phyloP scores from a whole-genome alignment of 1,140 invertebrate genomes.

The Delia radicum region DNA sequence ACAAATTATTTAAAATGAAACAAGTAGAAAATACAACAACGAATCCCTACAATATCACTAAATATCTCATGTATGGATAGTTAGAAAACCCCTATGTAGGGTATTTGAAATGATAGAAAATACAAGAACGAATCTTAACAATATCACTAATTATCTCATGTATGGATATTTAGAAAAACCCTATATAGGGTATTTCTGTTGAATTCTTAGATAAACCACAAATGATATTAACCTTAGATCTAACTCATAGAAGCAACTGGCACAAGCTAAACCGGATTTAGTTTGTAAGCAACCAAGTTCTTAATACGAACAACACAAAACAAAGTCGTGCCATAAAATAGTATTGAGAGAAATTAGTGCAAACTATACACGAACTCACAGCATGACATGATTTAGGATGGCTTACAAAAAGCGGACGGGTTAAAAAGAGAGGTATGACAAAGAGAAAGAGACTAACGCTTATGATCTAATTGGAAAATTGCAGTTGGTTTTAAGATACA shows the following conservation, averaged over 20 bases:
- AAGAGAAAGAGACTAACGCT: not conserved
- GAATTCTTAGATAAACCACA: constrained; percentile 9
- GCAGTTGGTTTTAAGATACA: constrained; percentile 6
- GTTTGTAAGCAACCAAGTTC: not conserved
- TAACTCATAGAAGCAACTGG: constrained; percentile 13
- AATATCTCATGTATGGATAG: no score
- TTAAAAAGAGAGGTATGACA: not conserved
- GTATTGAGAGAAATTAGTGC: constrained; percentile 16
- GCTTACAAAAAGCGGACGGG: not conserved
- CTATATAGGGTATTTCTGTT: not conserved
- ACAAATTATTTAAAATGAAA: no score
- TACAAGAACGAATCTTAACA: no score
- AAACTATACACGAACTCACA: constrained; percentile 17
- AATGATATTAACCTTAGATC: constrained; percentile 14
- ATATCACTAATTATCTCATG: no score
- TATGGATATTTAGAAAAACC: no score
- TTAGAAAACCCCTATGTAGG: no score
- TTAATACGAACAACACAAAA: not conserved
- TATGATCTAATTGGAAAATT: constrained; percentile 17
- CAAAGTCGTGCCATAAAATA: constrained; percentile 9
- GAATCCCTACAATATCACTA: no score
- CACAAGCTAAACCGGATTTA: constrained; percentile 19
- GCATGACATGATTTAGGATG: constrained; percentile 11
- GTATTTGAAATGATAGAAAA: no score
- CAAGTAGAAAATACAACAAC: no score